These are phyloP conservation scores for Caenorhabditis sp. DNA, from an alignment of 2,888 invertebrate species.

Conservation along the genomic window DNA sequence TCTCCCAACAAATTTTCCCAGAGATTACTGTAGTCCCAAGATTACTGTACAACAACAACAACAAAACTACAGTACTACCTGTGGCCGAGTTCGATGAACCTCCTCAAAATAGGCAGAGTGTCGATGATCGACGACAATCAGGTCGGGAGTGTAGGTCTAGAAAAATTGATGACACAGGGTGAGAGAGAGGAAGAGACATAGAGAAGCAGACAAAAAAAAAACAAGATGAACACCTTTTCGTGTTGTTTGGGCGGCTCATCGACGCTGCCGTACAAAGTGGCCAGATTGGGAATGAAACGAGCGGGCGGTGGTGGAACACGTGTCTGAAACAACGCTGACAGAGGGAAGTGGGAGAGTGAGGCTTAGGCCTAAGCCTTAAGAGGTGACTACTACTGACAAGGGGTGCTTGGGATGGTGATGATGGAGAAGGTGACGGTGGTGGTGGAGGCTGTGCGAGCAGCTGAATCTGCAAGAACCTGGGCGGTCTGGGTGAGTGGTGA, in stretches of 20 bases:
- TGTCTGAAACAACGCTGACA: conserved; percentile 19
- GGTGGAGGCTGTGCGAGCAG: conserved; percentile 48
- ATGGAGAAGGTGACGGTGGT: conserved; percentile 30
- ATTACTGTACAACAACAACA: no score
- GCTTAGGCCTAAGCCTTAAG: no score
- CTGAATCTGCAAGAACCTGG: conserved; percentile 31
- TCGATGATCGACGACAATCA: conserved; percentile 45
- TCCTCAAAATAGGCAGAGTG: conserved; percentile 48
- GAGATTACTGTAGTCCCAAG: no score
- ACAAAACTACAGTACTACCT: conserved; percentile 8
- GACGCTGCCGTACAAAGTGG: conserved; percentile 19
- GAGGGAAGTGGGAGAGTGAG: no score
- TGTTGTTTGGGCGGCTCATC: conserved; percentile 14
- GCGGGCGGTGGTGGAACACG: conserved; percentile 41
- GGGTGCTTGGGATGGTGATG: conserved; percentile 37
- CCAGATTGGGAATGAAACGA: conserved; percentile 31
- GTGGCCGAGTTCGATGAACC: conserved; percentile 40
- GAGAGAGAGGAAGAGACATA: no score
- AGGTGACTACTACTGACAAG: no score
- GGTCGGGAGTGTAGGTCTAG: conserved; percentile 43
- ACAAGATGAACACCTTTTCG: conserved; percentile 12
- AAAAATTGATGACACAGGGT: no score
- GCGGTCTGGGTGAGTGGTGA: not conserved
- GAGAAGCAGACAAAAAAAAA: not conserved
- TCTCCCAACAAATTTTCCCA: no score